Evolutionary conservation across 2,113 vertebrate species (phyloP).

Genomic region (Syngnathus scovelli): DNA sequence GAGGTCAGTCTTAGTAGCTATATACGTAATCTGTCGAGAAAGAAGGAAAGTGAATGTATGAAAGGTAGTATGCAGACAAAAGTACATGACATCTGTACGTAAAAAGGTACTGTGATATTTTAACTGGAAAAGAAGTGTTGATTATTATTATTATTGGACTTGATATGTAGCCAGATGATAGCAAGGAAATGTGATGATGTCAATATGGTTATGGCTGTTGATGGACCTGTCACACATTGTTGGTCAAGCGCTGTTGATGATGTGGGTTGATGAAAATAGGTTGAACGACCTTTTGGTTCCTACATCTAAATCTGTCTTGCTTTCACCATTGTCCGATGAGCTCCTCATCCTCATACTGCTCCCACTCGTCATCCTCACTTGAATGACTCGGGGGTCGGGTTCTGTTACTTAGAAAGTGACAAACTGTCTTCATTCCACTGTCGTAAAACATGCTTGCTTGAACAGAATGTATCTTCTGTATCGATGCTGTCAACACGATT

Average conservation of each 20-base stretch:
- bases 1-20: constrained; percentile 56
- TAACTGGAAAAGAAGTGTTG: constrained; percentile 46
- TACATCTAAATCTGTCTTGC: constrained; percentile 25
- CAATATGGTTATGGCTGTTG: constrained; percentile 49
- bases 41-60: constrained; percentile 32
- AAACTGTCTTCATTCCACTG: constrained; percentile 33
- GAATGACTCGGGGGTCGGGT: constrained; percentile 30
- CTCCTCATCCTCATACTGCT: constrained; percentile 40
- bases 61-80: constrained; percentile 35
- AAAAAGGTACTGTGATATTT: constrained; percentile 35
- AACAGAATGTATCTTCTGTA: constrained; percentile 33
- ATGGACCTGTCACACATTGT: constrained; percentile 51
- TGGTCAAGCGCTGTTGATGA: constrained; percentile 48
- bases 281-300: constrained; percentile 38
- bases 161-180: constrained; percentile 56
- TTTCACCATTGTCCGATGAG: constrained; percentile 37
- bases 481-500: constrained; percentile 26
- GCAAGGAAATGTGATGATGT: constrained; percentile 57
- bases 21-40: constrained; percentile 25
- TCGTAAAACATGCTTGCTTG: constrained; percentile 26
- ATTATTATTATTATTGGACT: constrained; percentile 55
- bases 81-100: constrained; percentile 50
- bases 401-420: constrained; percentile 31
- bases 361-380: constrained; percentile 37
- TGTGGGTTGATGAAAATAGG: constrained; percentile 51